Evolutionary conservation across 2,888 invertebrate species (phyloP).

Genomic region (Ariolimax columbianus): DNA sequence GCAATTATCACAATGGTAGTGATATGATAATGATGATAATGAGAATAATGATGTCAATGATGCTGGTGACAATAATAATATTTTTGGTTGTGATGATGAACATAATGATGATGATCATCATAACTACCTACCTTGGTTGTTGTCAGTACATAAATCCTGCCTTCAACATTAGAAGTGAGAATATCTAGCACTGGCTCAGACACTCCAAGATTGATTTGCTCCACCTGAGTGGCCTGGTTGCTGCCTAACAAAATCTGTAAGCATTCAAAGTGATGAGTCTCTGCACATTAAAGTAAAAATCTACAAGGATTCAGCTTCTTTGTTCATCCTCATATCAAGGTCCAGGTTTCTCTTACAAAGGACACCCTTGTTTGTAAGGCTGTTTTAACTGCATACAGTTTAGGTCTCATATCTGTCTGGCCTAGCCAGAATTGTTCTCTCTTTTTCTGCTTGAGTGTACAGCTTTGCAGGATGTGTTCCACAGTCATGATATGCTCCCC

Average conservation of each 20-base stretch:
- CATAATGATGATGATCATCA: background rate
- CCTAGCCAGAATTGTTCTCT: too few species aligned
- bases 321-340: too few species aligned
- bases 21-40: too few species aligned
- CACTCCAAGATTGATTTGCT: constrained; percentile 58
- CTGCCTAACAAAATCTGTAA: constrained; percentile 59
- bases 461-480: too few species aligned
- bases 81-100: background rate
- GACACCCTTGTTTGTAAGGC: too few species aligned
- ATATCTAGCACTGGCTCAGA: constrained; percentile 61
- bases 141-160: constrained; percentile 65
- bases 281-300: background rate
- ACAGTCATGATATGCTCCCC: too few species aligned
- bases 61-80: background rate
- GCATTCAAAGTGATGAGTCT: background rate
- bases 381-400: too few species aligned
- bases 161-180: constrained; percentile 55
- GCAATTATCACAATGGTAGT: too few species aligned
- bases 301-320: background rate
- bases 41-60: background rate
- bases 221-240: constrained; percentile 57
- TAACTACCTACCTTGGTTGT: constrained; percentile 62
- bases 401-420: too few species aligned
- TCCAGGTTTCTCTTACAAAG: too few species aligned
- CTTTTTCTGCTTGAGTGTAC: too few species aligned